A percentile compares a stretch with the other conserved stretches of the same genome.
Evolutionary conservation across 2,888 invertebrate species (phyloP).

Genomic region (Cotesia congregata): DNA sequence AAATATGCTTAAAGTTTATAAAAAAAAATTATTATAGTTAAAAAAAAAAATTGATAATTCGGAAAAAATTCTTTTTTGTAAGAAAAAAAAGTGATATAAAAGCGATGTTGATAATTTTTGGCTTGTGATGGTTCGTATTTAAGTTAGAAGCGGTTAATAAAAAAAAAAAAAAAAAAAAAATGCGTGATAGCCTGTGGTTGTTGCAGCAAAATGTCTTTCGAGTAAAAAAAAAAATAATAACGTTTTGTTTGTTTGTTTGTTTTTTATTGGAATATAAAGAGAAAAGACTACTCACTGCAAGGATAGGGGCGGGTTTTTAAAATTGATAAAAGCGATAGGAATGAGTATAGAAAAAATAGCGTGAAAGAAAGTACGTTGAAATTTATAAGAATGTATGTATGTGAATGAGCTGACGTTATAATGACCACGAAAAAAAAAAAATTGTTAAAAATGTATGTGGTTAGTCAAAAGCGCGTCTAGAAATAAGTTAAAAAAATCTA

Average conservation of each 20-base stretch:
- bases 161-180: constrained; percentile 20
- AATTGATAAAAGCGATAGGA: constrained; percentile 34
- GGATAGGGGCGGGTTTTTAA: constrained; percentile 36
- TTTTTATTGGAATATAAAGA: constrained; percentile 33
- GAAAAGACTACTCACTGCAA: constrained; percentile 37
- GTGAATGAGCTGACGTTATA: constrained; percentile 26
- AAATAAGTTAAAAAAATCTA: constrained; percentile 13
- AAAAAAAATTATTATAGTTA: constrained; percentile 23
- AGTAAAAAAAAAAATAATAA: constrained; percentile 15
- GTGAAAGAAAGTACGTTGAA: constrained; percentile 15
- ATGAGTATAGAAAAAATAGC: constrained; percentile 24
- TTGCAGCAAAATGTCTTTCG: constrained; percentile 36
- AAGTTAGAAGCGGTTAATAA: constrained; percentile 35
- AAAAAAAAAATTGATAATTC: constrained; percentile 30
- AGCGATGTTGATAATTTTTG: constrained; percentile 47
- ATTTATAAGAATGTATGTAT: constrained; percentile 22
- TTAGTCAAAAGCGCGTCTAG: constrained; percentile 23
- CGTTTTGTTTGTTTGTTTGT: constrained; percentile 40
- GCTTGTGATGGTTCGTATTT: constrained; percentile 43
- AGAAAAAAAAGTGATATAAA: constrained; percentile 42
- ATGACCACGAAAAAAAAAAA: constrained; percentile 40
- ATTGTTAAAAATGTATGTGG: constrained; percentile 45
- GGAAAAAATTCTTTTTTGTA: constrained; percentile 37
- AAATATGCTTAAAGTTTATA: constrained; percentile 34
- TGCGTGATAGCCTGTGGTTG: constrained; percentile 44